Base-by-base conservation (phyloP, 2,888 invertebrate species). In the Steinernema hermaphroditum region DNA sequence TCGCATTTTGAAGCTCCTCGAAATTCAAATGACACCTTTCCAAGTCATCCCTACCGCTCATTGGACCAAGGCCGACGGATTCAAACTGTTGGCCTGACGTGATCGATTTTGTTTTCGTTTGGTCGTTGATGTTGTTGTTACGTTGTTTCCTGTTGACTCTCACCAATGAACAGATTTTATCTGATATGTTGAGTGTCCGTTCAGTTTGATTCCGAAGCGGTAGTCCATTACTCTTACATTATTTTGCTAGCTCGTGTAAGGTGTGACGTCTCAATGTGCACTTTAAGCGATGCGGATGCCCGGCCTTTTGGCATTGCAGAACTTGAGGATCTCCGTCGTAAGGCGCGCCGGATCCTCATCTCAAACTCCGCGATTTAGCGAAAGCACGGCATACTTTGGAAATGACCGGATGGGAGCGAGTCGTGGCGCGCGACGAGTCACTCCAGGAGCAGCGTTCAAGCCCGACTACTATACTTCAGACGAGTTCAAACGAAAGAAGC, bases 1-100 rank as follows among this genome's bases (percentile, higher is more conserved):
- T 0, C 92, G 93, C 87, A 92, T 97, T 87, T 90, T 97, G 84
- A 85, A 85, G 74, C 77, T 82, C 37, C 77, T 85, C 70, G 82
- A 81, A 6, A 74, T 77, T 69, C 83, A 84, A 69, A 78, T 83
- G 78, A 73, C 81, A 4, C 75, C 75, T 19, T 84, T 84, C 79
- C 76, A 78, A n/a, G 75, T 85, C 9, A 77, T 76, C 69, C 78
- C 85, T 72, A 78, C 78, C 68, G 82, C 79, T 16, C 75, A 76
- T 57, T 85, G 83, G 84, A 77, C 76, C 68, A 82, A 82, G 69
- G 76, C 79, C 43, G 75, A 74, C 24, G 83, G 83, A 1, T 81
- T 81, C 72, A 70, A 74, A 54, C 76, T 77, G 54, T 70, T 82
- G 41, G 75, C 62, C 14, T 69, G 24, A 44, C 14, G 1, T 69